These are phyloP conservation scores for Acleris emargana DNA, from an alignment of 2,888 invertebrate genomes.

Conservation along the genomic window DNA sequence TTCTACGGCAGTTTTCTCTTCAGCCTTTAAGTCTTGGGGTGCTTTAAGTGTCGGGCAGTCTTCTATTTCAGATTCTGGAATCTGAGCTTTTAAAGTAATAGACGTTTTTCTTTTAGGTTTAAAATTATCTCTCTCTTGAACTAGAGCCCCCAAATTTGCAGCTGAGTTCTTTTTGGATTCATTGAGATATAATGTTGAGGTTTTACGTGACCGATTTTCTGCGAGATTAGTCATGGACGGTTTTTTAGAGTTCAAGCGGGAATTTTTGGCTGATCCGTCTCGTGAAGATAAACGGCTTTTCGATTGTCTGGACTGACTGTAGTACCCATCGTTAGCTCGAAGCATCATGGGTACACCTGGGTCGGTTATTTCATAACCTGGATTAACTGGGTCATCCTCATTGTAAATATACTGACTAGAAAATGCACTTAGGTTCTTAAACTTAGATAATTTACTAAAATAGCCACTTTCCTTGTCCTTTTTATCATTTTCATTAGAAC, in stretches of 20 bases:
- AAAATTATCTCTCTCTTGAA: conserved; percentile 62
- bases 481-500: conserved; percentile 44
- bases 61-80: conserved; percentile 80
- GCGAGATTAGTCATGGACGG: conserved; percentile 76
- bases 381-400: conserved; percentile 84
- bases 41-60: conserved; percentile 79
- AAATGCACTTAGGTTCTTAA: conserved; percentile 75
- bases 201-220: conserved; percentile 74
- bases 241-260: conserved; percentile 75
- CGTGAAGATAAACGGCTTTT: conserved; percentile 68
- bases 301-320: conserved; percentile 78
- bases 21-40: conserved; percentile 78
- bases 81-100: conserved; percentile 63
- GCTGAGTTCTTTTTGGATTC: conserved; percentile 79
- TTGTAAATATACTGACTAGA: conserved; percentile 87
- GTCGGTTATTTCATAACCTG: conserved; percentile 86
- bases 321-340: conserved; percentile 85
- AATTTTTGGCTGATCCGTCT: conserved; percentile 72
- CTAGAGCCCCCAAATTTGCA: conserved; percentile 65
- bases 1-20: conserved; percentile 75
- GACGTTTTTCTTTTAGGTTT: conserved; percentile 76
- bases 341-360: conserved; percentile 88
- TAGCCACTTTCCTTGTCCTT: conserved; percentile 68
- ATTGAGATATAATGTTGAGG: conserved; percentile 74
- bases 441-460: conserved; percentile 67